Percentiles rank a stretch among this genome's conserved stretches.
These are phyloP conservation scores for Scalopus aquaticus DNA, from an alignment of 2,113 vertebrate genomes.

Conservation along the genomic window DNA sequence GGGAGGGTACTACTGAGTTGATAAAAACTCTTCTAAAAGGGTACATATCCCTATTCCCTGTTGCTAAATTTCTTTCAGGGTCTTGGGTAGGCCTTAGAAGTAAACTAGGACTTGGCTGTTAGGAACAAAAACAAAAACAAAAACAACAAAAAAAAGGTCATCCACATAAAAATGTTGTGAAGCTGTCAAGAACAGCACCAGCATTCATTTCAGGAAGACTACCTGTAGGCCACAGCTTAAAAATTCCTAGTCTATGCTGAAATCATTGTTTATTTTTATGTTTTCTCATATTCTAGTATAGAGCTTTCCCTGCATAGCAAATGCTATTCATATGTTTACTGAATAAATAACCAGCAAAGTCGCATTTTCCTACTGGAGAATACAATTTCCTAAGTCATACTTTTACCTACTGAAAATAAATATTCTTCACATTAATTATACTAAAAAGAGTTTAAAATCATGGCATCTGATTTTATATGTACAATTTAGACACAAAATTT, in stretches of 20 bases:
- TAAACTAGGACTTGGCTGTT: neutral
- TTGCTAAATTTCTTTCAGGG: neutral
- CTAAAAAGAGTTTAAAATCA: neutral
- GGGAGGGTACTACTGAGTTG: neutral
- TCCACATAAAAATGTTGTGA: neutral
- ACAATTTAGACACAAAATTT: neutral
- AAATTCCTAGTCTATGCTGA: neutral
- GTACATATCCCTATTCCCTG: neutral
- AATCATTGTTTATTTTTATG: neutral
- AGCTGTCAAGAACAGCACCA: neutral
- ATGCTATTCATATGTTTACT: neutral
- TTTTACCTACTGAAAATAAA: neutral
- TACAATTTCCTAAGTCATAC: neutral
- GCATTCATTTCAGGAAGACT: neutral
- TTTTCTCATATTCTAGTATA: neutral
- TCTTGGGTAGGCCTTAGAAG: neutral
- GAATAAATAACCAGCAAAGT: neutral
- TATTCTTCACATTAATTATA: neutral
- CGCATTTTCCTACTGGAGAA: neutral
- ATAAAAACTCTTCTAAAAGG: neutral
- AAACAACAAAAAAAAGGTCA: neutral
- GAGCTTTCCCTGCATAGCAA: neutral
- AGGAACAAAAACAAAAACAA: neutral
- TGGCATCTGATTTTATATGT: neutral
- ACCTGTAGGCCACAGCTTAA: neutral